These are phyloP conservation scores for Procapra przewalskii DNA, from an alignment of 2,113 vertebrate genomes.

Conservation along the genomic window DNA sequence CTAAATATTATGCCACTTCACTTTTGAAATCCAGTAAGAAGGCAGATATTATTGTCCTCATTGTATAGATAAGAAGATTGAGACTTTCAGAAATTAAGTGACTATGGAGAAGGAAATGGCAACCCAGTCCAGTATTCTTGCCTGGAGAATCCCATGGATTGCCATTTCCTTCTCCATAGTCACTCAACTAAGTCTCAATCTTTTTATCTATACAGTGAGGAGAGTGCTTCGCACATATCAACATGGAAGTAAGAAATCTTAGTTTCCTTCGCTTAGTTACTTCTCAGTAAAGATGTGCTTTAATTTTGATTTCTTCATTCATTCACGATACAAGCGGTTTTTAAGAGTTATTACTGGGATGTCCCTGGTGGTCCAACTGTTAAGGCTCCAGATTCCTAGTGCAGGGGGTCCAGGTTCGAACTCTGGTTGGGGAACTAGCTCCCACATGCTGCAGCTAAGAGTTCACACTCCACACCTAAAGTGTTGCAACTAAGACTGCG, in stretches of 20 bases:
- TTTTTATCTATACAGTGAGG: not conserved
- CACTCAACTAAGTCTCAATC: not conserved
- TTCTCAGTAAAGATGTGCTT: not conserved
- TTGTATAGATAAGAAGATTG: not conserved
- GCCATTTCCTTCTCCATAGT: not conserved
- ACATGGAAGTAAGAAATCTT: not conserved
- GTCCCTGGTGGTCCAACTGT: not conserved
- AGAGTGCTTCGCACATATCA: not conserved
- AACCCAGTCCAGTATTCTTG: not conserved
- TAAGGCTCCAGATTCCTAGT: not conserved
- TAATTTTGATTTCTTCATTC: not conserved
- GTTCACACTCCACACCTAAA: not conserved
- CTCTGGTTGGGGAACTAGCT: not conserved
- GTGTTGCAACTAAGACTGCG: not conserved
- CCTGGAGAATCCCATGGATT: not conserved
- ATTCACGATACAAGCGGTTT: too few relatives aligned
- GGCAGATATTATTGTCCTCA: not conserved
- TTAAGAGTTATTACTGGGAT: not conserved
- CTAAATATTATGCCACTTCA: not conserved
- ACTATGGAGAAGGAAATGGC: not conserved
- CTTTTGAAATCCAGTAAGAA: not conserved
- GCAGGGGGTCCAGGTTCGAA: not conserved
- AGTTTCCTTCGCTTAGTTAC: not conserved
- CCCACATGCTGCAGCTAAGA: not conserved
- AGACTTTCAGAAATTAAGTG: not conserved